phyloP scores from a whole-genome alignment of 2,113 vertebrate genomes.

The Phoxinus phoxinus region DNA sequence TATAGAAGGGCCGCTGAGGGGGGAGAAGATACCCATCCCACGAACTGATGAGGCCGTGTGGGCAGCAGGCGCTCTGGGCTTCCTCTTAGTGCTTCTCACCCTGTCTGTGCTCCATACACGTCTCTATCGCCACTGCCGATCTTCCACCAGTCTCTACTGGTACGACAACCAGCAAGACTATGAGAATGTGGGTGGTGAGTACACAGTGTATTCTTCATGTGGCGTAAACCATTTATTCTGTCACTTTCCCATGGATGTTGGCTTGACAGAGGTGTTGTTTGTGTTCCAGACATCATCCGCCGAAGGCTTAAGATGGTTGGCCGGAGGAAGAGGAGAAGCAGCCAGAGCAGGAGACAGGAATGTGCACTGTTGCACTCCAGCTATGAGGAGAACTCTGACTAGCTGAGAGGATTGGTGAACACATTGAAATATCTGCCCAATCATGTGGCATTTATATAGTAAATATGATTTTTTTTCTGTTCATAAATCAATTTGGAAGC shows the following conservation, averaged over 20 bases:
- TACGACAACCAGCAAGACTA: constrained; percentile 71
- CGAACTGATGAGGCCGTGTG: constrained; percentile 85
- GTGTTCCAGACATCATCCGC: constrained; percentile 74
- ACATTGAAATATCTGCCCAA: neutral
- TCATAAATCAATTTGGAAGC: neutral
- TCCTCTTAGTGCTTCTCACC: constrained; percentile 82
- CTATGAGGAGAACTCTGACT: constrained; percentile 69
- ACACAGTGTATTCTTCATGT: neutral
- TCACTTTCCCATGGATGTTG: neutral
- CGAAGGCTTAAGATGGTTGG: constrained; percentile 72
- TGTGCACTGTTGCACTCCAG: constrained; percentile 72
- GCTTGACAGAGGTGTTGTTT: constrained; percentile 27
- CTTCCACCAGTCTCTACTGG: constrained; percentile 86
- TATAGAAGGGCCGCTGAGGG: neutral
- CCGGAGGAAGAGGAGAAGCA: constrained; percentile 67
- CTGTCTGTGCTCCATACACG: constrained; percentile 77
- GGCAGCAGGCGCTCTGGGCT: constrained; percentile 86
- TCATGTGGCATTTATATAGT: neutral
- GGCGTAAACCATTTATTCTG: neutral
- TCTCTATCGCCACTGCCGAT: constrained; percentile 81
- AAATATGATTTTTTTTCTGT: neutral
- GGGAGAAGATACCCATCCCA: constrained; percentile 63
- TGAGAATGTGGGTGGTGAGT: constrained; percentile 75
- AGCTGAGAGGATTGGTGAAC: constrained; percentile 22
- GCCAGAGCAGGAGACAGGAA: constrained; percentile 65